Evolutionary conservation across 2,113 vertebrate genomes (phyloP), one percentile per base, ranked within the genome.

Genomic region (Lepisosteus oculatus): DNA sequence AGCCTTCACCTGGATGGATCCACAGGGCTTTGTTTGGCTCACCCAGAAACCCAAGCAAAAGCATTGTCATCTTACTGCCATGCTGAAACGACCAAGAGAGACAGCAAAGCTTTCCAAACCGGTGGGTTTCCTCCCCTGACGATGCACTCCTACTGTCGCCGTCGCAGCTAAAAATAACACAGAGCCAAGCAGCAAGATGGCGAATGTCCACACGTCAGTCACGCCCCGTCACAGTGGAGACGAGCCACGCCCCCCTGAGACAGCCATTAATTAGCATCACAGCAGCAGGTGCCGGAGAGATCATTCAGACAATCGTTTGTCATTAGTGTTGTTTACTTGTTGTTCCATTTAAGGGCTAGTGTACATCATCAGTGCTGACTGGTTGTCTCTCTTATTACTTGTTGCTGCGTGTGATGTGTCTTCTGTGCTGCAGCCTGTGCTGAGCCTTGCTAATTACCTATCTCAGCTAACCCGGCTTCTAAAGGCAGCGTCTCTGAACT

Each of bases 251-350:
- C 62, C 17, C 59, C 59, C 47, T 2, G 56, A 59, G 56, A 59
- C 56, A n/a, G 56, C 11, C 56, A 59, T n/a, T 59, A 59, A 59
- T 59, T 59, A 59, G 56, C 56, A n/a, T 12, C 56, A 8, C 56
- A 59, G 62, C 62, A 64, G 62, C 62, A 64, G 17, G 62, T 64
- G 15, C 42, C 13, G 41, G 17, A 6, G 17, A 64, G 17, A 64
- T 29, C 62, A 17, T 64, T 64, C 47, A 5, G 47, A 51, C 47
- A 51, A 51, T 51, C 47, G 47, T 51, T 9, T 9, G 42, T 43
- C 13, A 64, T 64, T 64, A 64, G 17, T 15, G 9, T 43, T 64
- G 62, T 64, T 64, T 64, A 64, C 62, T 64, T 64, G 4, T 8
- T 41, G 42, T 64, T 64, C 62, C 47, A 51, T 9, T 51, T 51